Evolutionary conservation across 2,113 vertebrate genomes (phyloP).

Genomic region (Silurus meridionalis): DNA sequence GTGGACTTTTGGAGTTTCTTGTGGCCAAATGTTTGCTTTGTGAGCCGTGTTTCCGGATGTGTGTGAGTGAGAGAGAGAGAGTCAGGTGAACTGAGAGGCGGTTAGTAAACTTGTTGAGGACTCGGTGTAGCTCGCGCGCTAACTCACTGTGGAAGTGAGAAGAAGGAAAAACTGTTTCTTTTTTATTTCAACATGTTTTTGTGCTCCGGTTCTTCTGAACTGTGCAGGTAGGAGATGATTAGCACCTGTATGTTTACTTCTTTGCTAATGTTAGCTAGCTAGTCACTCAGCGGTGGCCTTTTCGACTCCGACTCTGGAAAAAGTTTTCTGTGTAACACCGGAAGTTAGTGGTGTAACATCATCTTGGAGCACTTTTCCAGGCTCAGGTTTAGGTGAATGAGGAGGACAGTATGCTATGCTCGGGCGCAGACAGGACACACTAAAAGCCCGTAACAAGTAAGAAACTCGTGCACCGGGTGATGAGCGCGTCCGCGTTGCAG

Average conservation of each 20-base stretch:
- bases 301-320: neutral
- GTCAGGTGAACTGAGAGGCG: neutral
- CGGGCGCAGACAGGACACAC: slow-evolving; percentile 12
- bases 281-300: neutral
- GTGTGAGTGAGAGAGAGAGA: neutral
- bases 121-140: neutral
- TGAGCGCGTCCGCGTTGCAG: neutral
- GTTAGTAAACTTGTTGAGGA: slow-evolving; percentile 5
- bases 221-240: slow-evolving; percentile 23
- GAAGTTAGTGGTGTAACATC: neutral
- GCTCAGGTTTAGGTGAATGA: slow-evolving; percentile 17
- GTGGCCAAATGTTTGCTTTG: neutral
- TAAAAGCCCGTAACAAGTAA: neutral
- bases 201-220: neutral
- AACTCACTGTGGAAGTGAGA: neutral
- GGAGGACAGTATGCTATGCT: slow-evolving; percentile 30
- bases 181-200: neutral
- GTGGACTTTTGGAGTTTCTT: neutral
- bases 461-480: neutral
- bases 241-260: slow-evolving; percentile 40
- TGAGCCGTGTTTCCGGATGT: neutral
- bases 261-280: slow-evolving; percentile 26
- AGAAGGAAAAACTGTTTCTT: too few relatives aligned
- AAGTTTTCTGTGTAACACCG: neutral
- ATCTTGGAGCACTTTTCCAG: neutral